Conservation (phyloP, 2,797 vertebrate genomes). For the Tiaroga cobitis region DNA sequence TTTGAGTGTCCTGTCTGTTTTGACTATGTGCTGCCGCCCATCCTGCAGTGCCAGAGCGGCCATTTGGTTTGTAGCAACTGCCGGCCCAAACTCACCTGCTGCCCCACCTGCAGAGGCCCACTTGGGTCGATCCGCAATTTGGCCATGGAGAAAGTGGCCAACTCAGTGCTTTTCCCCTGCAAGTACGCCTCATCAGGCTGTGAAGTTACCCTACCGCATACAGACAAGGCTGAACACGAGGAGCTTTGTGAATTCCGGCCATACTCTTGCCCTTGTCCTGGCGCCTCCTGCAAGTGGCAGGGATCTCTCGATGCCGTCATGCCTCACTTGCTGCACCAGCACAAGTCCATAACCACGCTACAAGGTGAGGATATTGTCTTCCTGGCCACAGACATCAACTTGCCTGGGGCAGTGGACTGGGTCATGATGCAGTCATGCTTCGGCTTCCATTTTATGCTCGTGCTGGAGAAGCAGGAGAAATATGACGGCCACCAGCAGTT, state of each 20-base stretch:
- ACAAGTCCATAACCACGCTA: slow-evolving; percentile 96
- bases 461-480: slow-evolving; percentile 66
- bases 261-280: slow-evolving; percentile 95
- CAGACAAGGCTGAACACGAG: slow-evolving; percentile 86
- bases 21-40: slow-evolving; percentile 98
- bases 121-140: slow-evolving; percentile 98
- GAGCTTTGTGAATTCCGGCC: slow-evolving; percentile 98
- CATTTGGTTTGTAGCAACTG: slow-evolving; percentile 99
- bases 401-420: slow-evolving; percentile 97
- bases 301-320: slow-evolving; percentile 96
- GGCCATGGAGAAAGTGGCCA: slow-evolving; percentile 99
- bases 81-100: slow-evolving; percentile 98
- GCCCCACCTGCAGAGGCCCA: slow-evolving; percentile 95
- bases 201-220: slow-evolving; percentile 85
- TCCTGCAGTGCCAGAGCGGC: slow-evolving; percentile 98
- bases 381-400: slow-evolving; percentile 97
- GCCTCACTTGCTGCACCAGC: slow-evolving; percentile 98
- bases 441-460: slow-evolving; percentile 90
- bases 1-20: slow-evolving; percentile 99
- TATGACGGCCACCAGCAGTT: slow-evolving; percentile 84
- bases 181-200: slow-evolving; percentile 97
- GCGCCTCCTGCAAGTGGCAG: slow-evolving; percentile 98
- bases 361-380: slow-evolving; percentile 98
- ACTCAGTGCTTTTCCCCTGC: slow-evolving; percentile 97
- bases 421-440: slow-evolving; percentile 99